Percentiles rank a stretch among this genome's conserved stretches.
phyloP scores from a whole-genome alignment of 2,113 vertebrate genomes.

The Nerophis lumbriciformis region DNA sequence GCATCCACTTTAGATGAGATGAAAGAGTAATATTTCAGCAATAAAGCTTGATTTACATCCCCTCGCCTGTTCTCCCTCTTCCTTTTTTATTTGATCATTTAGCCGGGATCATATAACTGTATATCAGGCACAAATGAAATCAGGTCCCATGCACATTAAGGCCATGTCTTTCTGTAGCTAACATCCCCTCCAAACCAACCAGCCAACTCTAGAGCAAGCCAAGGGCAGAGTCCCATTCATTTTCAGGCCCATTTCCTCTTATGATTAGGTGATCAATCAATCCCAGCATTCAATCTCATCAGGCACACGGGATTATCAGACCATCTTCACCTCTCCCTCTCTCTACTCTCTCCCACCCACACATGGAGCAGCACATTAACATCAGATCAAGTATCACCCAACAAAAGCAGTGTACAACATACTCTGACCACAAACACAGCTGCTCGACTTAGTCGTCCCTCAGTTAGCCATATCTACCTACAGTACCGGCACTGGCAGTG shows the following conservation, averaged over 20 bases:
- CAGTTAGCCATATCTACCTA: slow-evolving; percentile 34
- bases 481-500: background rate
- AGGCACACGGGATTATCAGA: slow-evolving; percentile 81
- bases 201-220: slow-evolving; percentile 69
- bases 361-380: slow-evolving; percentile 75
- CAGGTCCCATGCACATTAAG: slow-evolving; percentile 78
- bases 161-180: slow-evolving; percentile 72
- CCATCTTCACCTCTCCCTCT: slow-evolving; percentile 72
- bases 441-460: slow-evolving; percentile 56
- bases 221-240: slow-evolving; percentile 83
- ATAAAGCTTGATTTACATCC: slow-evolving; percentile 82
- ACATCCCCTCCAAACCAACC: slow-evolving; percentile 68
- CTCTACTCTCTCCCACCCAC: slow-evolving; percentile 60
- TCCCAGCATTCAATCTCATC: slow-evolving; percentile 82
- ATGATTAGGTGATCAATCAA: slow-evolving; percentile 87
- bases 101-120: slow-evolving; percentile 80
- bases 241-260: slow-evolving; percentile 85
- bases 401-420: slow-evolving; percentile 67
- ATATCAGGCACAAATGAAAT: slow-evolving; percentile 83
- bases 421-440: slow-evolving; percentile 73
- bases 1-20: slow-evolving; percentile 74
- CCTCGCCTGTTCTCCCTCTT: slow-evolving; percentile 57
- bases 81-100: slow-evolving; percentile 80
- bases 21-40: slow-evolving; percentile 79
- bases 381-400: slow-evolving; percentile 79